Evolutionary conservation across 2,113 vertebrate genomes (phyloP).

Genomic region (Thalassarche chlororhynchos): DNA sequence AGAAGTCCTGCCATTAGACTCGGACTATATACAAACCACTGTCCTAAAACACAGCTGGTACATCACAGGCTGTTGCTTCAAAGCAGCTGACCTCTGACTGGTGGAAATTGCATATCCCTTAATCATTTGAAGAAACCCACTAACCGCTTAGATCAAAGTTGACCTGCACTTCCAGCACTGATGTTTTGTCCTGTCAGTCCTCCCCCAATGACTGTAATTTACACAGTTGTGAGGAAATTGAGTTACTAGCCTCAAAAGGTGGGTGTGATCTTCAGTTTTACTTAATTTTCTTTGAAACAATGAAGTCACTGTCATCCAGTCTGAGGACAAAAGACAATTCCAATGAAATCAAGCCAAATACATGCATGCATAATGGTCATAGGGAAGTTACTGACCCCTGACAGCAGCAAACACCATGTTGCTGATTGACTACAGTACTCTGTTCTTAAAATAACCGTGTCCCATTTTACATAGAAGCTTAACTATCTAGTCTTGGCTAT

Average conservation of each 20-base stretch:
- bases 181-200: background rate
- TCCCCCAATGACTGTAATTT: background rate
- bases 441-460: background rate
- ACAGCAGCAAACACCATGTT: background rate
- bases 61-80: background rate
- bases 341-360: background rate
- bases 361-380: background rate
- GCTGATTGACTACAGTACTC: background rate
- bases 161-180: background rate
- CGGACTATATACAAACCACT: background rate
- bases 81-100: conserved; percentile 27
- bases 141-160: background rate
- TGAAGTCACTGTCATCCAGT: background rate
- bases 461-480: background rate
- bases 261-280: background rate
- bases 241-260: background rate
- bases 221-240: background rate
- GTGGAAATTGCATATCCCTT: background rate
- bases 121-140: background rate
- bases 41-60: background rate
- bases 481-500: background rate
- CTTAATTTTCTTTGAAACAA: too few relatives aligned
- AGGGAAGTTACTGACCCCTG: background rate
- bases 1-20: background rate
- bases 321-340: background rate